Evolutionary conservation across 1,140 invertebrate genomes (phyloP).

Genomic region (Camponotus vicinus): DNA sequence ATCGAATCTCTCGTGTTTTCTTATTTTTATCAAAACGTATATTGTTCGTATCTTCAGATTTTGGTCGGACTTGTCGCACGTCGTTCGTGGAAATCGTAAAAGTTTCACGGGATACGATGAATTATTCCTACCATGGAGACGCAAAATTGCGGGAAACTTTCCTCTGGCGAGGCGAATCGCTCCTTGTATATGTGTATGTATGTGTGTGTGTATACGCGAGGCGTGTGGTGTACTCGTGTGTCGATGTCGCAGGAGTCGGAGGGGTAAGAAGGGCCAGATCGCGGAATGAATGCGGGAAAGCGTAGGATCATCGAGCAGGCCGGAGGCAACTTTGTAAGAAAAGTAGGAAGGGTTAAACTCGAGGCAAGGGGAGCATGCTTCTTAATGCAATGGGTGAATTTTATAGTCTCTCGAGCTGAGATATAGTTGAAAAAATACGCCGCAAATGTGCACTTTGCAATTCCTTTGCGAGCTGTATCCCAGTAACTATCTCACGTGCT

Average conservation of each 20-base stretch:
- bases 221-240: slow-evolving; percentile 34
- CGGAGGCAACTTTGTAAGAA: slow-evolving; percentile 57
- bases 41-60: slow-evolving; percentile 67
- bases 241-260: slow-evolving; percentile 43
- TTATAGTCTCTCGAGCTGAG: slow-evolving; percentile 64
- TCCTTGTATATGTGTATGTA: slow-evolving; percentile 11
- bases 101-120: slow-evolving; percentile 77
- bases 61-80: slow-evolving; percentile 73
- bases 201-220: slow-evolving; percentile 21
- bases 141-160: slow-evolving; percentile 77
- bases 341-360: slow-evolving; percentile 69
- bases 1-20: background rate
- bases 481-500: background rate
- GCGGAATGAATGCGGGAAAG: slow-evolving; percentile 75
- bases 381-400: slow-evolving; percentile 59
- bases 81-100: slow-evolving; percentile 77
- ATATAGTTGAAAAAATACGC: slow-evolving; percentile 51
- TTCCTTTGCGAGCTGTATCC: background rate
- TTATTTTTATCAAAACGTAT: slow-evolving; percentile 39
- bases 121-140: slow-evolving; percentile 76
- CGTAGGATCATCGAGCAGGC: slow-evolving; percentile 67
- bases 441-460: slow-evolving; percentile 15
- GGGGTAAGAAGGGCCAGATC: slow-evolving; percentile 70
- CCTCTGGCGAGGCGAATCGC: slow-evolving; percentile 60
- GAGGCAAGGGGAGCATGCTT: slow-evolving; percentile 38